phyloP scores from a whole-genome alignment of 2,888 invertebrate genomes.

The Synanthedon formicaeformis region DNA sequence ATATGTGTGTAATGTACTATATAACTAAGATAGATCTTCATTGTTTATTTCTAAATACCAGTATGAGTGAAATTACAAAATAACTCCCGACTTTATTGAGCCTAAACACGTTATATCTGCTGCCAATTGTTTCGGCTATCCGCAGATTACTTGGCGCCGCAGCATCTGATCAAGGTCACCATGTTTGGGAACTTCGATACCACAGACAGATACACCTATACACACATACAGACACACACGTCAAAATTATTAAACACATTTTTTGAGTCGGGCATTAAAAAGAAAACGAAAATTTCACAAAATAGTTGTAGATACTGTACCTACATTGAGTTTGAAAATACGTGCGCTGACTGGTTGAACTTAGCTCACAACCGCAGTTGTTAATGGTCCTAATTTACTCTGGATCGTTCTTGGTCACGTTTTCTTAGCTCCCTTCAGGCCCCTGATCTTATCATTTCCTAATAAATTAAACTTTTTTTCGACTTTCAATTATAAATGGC shows the following conservation, averaged over 20 bases:
- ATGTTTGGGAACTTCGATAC: too few species aligned
- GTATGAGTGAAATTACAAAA: too few species aligned
- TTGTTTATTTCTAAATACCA: neutral
- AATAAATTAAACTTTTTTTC: neutral
- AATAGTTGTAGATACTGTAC: neutral
- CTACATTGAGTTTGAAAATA: slow-evolving; percentile 9
- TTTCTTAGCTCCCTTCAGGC: slow-evolving; percentile 9
- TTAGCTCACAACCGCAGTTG: slow-evolving; percentile 24
- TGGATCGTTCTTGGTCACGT: slow-evolving; percentile 30
- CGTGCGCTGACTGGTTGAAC: neutral
- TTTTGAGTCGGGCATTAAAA: neutral
- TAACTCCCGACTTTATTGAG: too few species aligned
- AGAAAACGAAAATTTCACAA: neutral
- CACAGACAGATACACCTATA: too few species aligned
- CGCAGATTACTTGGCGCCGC: too few species aligned
- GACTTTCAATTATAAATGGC: neutral
- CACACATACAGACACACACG: too few species aligned
- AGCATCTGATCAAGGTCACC: too few species aligned
- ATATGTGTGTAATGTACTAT: too few species aligned
- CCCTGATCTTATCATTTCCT: neutral
- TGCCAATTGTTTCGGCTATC: too few species aligned
- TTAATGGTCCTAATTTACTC: slow-evolving; percentile 40
- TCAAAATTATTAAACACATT: too few species aligned
- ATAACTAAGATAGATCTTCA: neutral
- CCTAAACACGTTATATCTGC: too few species aligned